Percentiles rank a stretch among this genome's conserved stretches.
Conservation (phyloP, 2,888 invertebrate genomes). For the Drosophila recens region DNA sequence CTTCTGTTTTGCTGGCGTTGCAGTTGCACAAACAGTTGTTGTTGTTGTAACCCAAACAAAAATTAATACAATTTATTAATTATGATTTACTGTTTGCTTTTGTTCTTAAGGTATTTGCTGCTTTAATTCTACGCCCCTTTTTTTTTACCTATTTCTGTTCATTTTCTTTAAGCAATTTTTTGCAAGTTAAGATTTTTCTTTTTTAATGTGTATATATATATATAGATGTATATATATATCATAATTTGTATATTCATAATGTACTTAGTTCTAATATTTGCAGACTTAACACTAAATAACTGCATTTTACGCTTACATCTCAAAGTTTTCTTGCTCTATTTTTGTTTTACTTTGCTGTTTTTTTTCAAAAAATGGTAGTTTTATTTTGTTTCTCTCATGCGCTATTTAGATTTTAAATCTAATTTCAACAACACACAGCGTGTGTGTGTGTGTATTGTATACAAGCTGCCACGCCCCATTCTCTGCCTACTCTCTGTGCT, state of each 20-base stretch:
- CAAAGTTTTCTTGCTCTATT: background rate
- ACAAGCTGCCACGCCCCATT: constrained; percentile 20
- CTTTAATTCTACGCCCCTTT: constrained; percentile 29
- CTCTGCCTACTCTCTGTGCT: constrained; percentile 10
- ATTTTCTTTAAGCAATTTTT: constrained; percentile 33
- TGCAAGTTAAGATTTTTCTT: constrained; percentile 46
- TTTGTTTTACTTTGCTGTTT: constrained; percentile 9
- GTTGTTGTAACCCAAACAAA: constrained; percentile 8
- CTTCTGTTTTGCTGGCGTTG: constrained; percentile 73
- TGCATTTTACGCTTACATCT: constrained; percentile 73
- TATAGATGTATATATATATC: constrained; percentile 14
- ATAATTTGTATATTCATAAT: constrained; percentile 51
- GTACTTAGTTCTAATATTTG: constrained; percentile 72
- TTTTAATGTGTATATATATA: constrained; percentile 16
- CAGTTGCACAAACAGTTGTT: constrained; percentile 36
- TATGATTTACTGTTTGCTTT: constrained; percentile 1
- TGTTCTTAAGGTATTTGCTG: constrained; percentile 43
- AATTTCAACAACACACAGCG: constrained; percentile 2
- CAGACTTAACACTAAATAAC: constrained; percentile 80
- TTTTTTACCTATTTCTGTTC: constrained; percentile 23
- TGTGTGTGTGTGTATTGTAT: constrained; percentile 22
- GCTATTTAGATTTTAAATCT: constrained; percentile 18
- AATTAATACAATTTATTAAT: constrained; percentile 31
- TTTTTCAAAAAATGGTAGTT: constrained; percentile 8
- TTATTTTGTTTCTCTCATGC: constrained; percentile 6